A percentile compares a stretch with the other conserved stretches of the same genome.
phyloP scores from a whole-genome alignment of 92 coral and sea anemone genomes.

The Paragorgia papillata region DNA sequence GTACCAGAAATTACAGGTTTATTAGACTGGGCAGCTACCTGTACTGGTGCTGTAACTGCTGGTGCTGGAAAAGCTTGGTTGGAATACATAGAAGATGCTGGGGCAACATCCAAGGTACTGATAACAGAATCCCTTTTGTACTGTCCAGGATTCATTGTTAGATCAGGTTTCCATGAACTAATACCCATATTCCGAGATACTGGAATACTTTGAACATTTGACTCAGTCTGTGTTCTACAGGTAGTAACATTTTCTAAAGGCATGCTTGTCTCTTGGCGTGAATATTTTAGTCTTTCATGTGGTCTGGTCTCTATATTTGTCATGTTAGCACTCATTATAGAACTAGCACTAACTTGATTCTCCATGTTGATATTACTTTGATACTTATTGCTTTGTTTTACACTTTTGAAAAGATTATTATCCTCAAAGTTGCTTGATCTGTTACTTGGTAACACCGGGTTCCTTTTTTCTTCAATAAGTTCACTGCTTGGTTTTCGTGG shows the following conservation, averaged over 20 bases:
- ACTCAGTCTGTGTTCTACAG: conserved; percentile 2
- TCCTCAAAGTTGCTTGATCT: conserved; percentile 25
- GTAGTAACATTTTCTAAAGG: background rate
- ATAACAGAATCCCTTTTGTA: conserved; percentile 38
- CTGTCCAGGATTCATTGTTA: conserved; percentile 15
- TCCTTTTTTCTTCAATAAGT: conserved; percentile 21
- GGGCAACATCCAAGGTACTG: conserved; percentile 12
- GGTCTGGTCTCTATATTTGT: conserved; percentile 13
- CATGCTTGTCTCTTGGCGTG: conserved; percentile 28
- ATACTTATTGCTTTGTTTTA: conserved; percentile 24
- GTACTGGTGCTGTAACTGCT: background rate
- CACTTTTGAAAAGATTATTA: conserved; percentile 1
- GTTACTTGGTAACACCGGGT: conserved; percentile 8
- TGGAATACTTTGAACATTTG: background rate
- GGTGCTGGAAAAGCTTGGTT: conserved; percentile 9
- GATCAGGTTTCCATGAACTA: conserved; percentile 32
- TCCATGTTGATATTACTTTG: background rate
- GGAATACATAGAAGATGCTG: conserved; percentile 16
- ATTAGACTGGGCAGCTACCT: conserved; percentile 17
- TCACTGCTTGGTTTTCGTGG: conserved; percentile 21
- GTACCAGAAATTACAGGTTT: conserved; percentile 5
- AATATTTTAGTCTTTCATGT: conserved; percentile 27
- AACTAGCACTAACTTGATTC: conserved; percentile 15
- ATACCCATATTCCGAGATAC: background rate
- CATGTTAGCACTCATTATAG: background rate